A percentile compares a stretch with the other conserved stretches of the same genome.
phyloP scores from a whole-genome alignment of 1,140 invertebrate species.

The Cepaea nemoralis region DNA sequence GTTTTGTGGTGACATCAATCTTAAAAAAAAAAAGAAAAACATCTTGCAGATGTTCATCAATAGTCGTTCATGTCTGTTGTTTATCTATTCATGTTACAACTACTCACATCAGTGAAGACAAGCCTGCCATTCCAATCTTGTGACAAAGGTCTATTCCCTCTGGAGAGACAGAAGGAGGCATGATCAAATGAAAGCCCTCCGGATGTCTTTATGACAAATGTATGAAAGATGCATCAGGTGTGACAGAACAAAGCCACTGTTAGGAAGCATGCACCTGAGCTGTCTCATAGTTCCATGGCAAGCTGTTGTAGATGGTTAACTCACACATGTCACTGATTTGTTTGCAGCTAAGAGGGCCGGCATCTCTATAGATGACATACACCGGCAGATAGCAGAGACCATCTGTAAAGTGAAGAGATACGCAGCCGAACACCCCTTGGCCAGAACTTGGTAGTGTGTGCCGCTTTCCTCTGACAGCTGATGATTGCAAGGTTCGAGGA shows the following conservation, averaged over 20 bases:
- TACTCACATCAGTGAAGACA: too few species aligned
- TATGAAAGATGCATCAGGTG: not conserved
- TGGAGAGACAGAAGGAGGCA: too few species aligned
- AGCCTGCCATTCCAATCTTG: too few species aligned
- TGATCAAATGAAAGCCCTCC: too few species aligned
- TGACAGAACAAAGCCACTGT: not conserved
- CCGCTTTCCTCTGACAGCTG: not conserved
- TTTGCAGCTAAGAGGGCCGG: conserved; percentile 45
- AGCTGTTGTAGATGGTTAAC: not conserved
- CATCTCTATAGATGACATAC: conserved; percentile 64
- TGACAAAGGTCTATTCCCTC: too few species aligned
- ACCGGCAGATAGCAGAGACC: conserved; percentile 71
- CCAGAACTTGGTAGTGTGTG: conserved; percentile 71
- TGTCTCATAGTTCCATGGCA: too few species aligned
- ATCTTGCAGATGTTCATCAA: too few species aligned
- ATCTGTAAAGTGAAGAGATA: conserved; percentile 76
- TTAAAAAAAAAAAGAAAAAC: too few species aligned
- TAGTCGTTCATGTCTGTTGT: too few species aligned
- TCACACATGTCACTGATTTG: conserved; percentile 15
- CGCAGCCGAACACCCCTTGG: conserved; percentile 78
- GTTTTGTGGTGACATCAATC: too few species aligned
- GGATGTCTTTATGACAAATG: too few species aligned
- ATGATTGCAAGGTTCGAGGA: not conserved
- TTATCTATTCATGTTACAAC: too few species aligned
- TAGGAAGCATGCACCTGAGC: not conserved